A percentile compares a stretch with the other conserved stretches of the same genome.
Conservation (phyloP, 2,113 vertebrate genomes). For the Marmota flaviventris region DNA sequence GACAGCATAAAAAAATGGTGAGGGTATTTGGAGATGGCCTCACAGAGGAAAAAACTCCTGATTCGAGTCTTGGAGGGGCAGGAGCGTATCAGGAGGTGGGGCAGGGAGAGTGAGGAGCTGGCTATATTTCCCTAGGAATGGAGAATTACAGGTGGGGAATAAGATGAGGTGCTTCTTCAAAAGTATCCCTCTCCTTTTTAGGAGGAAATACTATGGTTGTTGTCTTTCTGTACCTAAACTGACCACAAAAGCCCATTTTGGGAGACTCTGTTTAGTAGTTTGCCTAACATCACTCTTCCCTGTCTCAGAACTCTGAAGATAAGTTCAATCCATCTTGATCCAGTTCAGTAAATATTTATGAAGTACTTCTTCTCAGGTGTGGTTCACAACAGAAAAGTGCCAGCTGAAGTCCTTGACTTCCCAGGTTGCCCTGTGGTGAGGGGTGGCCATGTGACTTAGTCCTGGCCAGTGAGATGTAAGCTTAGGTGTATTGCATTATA, state of each 20-base stretch:
- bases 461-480: neutral
- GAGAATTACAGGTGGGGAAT: rapidly evolving
- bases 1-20: neutral
- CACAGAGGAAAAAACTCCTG: neutral
- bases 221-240: neutral
- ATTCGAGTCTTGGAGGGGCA: neutral
- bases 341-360: neutral
- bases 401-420: neutral
- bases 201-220: neutral
- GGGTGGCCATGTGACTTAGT: neutral
- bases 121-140: neutral
- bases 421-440: neutral
- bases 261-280: neutral
- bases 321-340: neutral
- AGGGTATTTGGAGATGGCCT: neutral
- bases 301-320: neutral
- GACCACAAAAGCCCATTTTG: neutral
- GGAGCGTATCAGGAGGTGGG: rapidly evolving
- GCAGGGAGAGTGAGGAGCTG: neutral
- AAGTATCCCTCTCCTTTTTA: neutral
- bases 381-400: neutral
- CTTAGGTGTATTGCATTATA: neutral
- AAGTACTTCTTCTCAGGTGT: neutral
- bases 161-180: neutral
- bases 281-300: neutral